Evolutionary conservation across 2,888 invertebrate species (phyloP), one percentile per base, ranked within the genome.

Genomic region (Sepiola atlantica): DNA sequence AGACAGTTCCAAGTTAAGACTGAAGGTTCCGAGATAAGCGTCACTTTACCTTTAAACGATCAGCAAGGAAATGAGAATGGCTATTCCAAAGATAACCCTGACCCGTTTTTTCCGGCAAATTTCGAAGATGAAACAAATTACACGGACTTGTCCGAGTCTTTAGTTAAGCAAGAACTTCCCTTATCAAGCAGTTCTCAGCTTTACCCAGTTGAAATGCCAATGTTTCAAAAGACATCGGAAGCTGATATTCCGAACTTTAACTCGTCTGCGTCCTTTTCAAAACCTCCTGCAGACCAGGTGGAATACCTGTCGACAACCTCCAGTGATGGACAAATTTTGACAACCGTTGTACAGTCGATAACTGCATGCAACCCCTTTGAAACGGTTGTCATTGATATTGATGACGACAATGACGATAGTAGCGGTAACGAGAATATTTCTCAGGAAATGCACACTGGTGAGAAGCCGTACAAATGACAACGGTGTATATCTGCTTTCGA

Each of bases 371-470:
- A 77, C n/a, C 77, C 32, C 14, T 77, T 77, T 77, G 77, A 77
- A 77, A 16, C 77, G 1, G 77, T n/a, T 18, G 77, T 77, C 32
- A 77, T 77, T 32, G 77, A 77, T 77, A 77, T 77, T 32, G 77
- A 77, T n/a, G 77, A 77, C 18, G 77, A 77, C n/a, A n/a, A 77
- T 32, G 77, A 77, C 12, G n/a, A 92, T 35, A 35, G n/a, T 12
- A 16, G 18, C 0, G 92, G 28, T 35, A 35, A 54, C 10, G 92
- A 14, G 12, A 28, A 35, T n/a, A 16, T 45, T 14, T 55, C 35
- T 0, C n/a, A 55, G n/a, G 92, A 54, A 28, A 97, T 97, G 32
- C 97, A 97, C 95, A 97, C 97, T 96, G 97, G 97, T 6, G 97
- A n/a, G 77, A 55, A 16, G 35, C 55, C 45, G 4, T 45, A 54